phyloP scores from a whole-genome alignment of 2,888 invertebrate genomes.

The Parasteatoda lunata region DNA sequence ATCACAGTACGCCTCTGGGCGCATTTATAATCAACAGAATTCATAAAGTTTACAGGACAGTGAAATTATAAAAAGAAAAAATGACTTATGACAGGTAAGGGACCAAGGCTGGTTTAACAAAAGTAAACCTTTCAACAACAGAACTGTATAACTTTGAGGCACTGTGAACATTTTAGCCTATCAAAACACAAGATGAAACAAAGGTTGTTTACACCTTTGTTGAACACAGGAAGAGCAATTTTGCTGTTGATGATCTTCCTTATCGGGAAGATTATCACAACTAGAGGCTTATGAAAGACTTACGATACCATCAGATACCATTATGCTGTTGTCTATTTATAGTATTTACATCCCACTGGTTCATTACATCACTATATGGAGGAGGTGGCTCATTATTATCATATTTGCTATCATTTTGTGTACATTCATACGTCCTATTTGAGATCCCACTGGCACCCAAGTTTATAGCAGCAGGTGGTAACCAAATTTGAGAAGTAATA shows the following conservation, averaged over 20 bases:
- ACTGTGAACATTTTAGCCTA: constrained; percentile 62
- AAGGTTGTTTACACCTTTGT: constrained; percentile 36
- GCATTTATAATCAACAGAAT: constrained; percentile 50
- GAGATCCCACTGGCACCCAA: constrained; percentile 52
- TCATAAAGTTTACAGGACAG: constrained; percentile 25
- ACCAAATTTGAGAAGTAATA: constrained; percentile 48
- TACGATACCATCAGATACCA: constrained; percentile 56
- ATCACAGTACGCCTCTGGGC: constrained; percentile 65
- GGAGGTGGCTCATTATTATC: constrained; percentile 58
- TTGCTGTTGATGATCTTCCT: constrained; percentile 54
- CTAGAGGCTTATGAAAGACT: constrained; percentile 65
- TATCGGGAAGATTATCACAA: constrained; percentile 66
- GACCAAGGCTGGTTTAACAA: constrained; percentile 40
- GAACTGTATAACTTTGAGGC: constrained; percentile 67
- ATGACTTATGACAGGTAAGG: constrained; percentile 20
- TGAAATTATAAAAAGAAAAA: constrained; percentile 43
- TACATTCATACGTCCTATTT: constrained; percentile 59
- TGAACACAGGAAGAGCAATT: constrained; percentile 50
- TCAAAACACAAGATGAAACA: constrained; percentile 49
- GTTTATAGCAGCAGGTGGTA: constrained; percentile 56
- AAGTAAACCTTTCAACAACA: constrained; percentile 29
- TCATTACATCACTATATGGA: constrained; percentile 61
- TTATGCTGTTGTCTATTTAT: constrained; percentile 60
- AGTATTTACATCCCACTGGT: constrained; percentile 53
- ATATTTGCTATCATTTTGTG: constrained; percentile 57